These are phyloP conservation scores for Hippoglossus hippoglossus DNA, from an alignment of 2,797 vertebrate genomes.

Conservation along the genomic window DNA sequence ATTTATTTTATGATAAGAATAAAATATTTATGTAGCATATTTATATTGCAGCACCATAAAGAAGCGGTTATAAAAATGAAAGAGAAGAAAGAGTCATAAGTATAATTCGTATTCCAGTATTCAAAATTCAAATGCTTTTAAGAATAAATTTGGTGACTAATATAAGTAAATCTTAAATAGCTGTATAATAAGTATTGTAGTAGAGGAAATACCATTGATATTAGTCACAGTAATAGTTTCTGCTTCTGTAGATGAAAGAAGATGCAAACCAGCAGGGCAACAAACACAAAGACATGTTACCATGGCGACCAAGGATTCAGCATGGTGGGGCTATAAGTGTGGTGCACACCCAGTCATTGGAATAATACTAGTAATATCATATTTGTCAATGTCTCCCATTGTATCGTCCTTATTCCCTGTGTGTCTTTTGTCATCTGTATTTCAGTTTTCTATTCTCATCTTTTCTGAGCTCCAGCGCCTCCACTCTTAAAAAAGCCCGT, in stretches of 20 bases:
- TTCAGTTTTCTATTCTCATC: not conserved
- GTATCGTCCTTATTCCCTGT: not conserved
- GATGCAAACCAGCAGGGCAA: slow-evolving; percentile 24
- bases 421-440: slow-evolving; percentile 22
- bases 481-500: no score
- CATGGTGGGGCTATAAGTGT: slow-evolving; percentile 21
- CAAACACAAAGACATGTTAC: slow-evolving; percentile 43
- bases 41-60: no score
- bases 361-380: slow-evolving; percentile 2
- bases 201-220: not conserved
- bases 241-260: not conserved
- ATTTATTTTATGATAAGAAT: no score
- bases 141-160: no score
- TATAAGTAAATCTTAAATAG: no score
- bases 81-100: no score
- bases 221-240: not conserved
- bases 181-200: no score
- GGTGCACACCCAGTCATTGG: slow-evolving; percentile 2
- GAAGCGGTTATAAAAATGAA: no score
- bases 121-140: no score
- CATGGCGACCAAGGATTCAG: slow-evolving; percentile 58
- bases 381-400: slow-evolving; percentile 13
- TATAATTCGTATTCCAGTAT: no score
- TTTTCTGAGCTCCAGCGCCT: not conserved
- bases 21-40: no score